Percentiles rank a stretch among this genome's conserved stretches.
These are phyloP conservation scores for Lerema accius DNA, from an alignment of 1,140 invertebrate genomes.

Conservation along the genomic window DNA sequence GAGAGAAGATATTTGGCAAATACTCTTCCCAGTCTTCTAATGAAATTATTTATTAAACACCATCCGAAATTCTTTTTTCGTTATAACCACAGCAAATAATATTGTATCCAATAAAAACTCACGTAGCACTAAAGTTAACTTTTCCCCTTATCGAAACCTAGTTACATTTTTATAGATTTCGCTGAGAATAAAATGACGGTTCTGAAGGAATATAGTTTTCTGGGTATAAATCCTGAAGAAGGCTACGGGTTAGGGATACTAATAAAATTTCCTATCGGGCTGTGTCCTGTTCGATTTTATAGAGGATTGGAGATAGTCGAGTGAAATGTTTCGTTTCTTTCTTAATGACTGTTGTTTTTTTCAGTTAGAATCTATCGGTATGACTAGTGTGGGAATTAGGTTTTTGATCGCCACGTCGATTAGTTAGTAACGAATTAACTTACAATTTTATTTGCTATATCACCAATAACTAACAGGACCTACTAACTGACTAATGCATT, in stretches of 20 bases:
- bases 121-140: conserved; percentile 18
- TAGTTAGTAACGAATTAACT: no score
- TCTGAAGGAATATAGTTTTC: conserved; percentile 35
- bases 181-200: conserved; percentile 34
- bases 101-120: conserved; percentile 15
- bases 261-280: conserved; percentile 31
- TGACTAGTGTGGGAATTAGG: no score
- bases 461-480: no score
- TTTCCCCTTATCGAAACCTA: conserved; percentile 14
- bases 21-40: no score
- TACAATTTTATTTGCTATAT: no score
- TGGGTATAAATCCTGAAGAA: conserved; percentile 35
- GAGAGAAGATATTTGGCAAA: no score
- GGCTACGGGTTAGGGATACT: conserved; percentile 25
- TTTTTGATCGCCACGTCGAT: no score
- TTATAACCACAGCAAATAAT: conserved; percentile 6
- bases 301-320: conserved; percentile 16
- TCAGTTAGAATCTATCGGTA: no score
- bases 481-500: no score
- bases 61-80: no score
- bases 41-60: no score
- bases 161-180: conserved; percentile 25
- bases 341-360: conserved; percentile 11
- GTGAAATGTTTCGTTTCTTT: conserved; percentile 12
- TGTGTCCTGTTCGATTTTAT: conserved; percentile 24